Evolutionary conservation across 2,113 vertebrate genomes (phyloP).

Genomic region (Elaphurus davidianus): DNA sequence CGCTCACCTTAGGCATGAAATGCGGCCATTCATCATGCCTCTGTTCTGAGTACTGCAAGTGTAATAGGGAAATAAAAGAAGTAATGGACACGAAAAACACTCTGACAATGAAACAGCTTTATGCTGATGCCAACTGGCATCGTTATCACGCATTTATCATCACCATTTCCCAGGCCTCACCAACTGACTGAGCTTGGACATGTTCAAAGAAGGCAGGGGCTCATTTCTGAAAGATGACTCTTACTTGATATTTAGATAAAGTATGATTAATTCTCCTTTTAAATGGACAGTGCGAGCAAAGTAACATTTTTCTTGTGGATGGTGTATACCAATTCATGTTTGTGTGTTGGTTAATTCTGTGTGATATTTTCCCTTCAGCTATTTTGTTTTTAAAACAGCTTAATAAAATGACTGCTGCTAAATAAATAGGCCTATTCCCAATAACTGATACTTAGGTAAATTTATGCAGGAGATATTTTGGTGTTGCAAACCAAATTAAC

Average conservation of each 20-base stretch:
- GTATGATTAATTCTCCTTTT: constrained; percentile 24
- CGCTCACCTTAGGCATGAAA: neutral
- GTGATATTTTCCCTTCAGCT: constrained; percentile 48
- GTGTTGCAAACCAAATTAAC: constrained; percentile 48
- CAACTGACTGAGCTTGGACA: neutral
- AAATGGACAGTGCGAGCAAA: constrained; percentile 43
- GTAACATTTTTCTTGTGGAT: constrained; percentile 38
- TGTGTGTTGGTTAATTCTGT: constrained; percentile 47
- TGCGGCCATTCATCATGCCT: neutral
- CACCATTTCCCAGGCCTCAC: neutral
- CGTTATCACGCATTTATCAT: neutral
- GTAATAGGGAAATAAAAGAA: constrained; percentile 26
- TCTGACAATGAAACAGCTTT: neutral
- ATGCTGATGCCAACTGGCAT: neutral
- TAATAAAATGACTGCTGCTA: constrained; percentile 47
- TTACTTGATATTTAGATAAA: neutral
- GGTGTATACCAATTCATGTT: constrained; percentile 34
- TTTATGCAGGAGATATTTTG: constrained; percentile 48
- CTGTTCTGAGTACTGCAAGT: neutral
- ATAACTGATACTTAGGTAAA: constrained; percentile 26
- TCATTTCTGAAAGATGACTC: neutral
- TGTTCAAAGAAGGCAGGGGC: neutral
- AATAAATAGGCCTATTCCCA: constrained; percentile 60
- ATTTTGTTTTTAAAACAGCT: constrained; percentile 44
- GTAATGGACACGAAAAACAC: neutral